A percentile compares a stretch with the other conserved stretches of the same genome.
Conservation (phyloP, 2,113 vertebrate species). For the Camelus bactrianus region DNA sequence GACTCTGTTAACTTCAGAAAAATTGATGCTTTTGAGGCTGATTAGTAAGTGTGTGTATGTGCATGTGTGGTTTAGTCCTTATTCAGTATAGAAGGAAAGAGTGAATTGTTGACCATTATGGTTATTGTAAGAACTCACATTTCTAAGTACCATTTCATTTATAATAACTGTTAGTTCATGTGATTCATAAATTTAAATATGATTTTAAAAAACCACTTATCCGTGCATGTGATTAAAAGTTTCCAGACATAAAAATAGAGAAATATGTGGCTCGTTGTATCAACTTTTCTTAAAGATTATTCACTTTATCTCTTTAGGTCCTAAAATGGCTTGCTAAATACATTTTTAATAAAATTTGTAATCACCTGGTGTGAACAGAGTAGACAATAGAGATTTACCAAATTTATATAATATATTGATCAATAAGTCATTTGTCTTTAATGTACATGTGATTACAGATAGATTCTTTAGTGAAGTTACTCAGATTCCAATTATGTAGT, state of each 20-base stretch:
- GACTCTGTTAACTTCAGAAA: neutral
- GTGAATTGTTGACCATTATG: conserved; percentile 22
- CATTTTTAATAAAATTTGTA: neutral
- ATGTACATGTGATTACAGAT: neutral
- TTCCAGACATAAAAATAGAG: conserved; percentile 4
- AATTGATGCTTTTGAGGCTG: neutral
- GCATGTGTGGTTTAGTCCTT: neutral
- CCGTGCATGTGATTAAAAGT: neutral
- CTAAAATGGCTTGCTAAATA: neutral
- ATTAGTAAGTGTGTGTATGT: neutral
- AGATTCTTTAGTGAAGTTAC: conserved; percentile 17
- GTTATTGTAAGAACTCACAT: conserved; percentile 28
- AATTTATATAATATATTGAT: neutral
- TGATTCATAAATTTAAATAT: conserved; percentile 40
- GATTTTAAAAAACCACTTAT: neutral
- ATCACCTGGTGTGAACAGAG: neutral
- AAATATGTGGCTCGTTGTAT: neutral
- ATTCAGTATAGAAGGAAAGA: neutral
- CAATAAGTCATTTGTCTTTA: neutral
- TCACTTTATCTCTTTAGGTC: neutral
- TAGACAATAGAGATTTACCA: neutral
- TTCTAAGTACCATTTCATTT: neutral
- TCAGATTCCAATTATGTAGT: neutral
- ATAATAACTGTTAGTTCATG: neutral
- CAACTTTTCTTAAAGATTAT: neutral